These are phyloP conservation scores for Scaptomyza parva DNA, from an alignment of 2,888 invertebrate species.

Conservation along the genomic window DNA sequence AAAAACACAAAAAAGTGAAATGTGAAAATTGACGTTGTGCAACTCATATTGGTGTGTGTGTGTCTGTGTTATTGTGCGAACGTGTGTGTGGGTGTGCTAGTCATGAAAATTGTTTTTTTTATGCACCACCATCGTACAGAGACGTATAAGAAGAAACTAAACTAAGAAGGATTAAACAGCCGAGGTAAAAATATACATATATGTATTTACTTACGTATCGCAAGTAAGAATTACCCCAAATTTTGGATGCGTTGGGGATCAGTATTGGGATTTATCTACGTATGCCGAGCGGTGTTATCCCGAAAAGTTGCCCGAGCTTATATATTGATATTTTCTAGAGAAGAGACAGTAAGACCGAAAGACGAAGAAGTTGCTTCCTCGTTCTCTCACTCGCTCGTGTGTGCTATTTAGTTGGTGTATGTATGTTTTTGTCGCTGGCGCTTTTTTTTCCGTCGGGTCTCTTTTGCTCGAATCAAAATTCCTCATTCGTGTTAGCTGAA, in stretches of 20 bases:
- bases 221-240: neutral
- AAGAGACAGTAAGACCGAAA: conserved; percentile 11
- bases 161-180: conserved; percentile 24
- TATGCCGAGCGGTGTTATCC: conserved; percentile 44
- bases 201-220: conserved; percentile 14
- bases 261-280: conserved; percentile 26
- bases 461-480: conserved; percentile 80
- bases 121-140: conserved; percentile 30
- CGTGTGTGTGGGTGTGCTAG: conserved; percentile 30
- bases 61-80: conserved; percentile 20
- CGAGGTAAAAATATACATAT: conserved; percentile 47
- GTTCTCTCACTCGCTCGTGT: conserved; percentile 30
- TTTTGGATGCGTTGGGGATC: neutral
- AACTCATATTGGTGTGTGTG: conserved; percentile 20
- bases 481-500: conserved; percentile 84
- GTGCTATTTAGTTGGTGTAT: conserved; percentile 47
- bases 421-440: conserved; percentile 61
- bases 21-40: conserved; percentile 51
- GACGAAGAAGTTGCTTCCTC: conserved; percentile 55
- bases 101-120: conserved; percentile 48
- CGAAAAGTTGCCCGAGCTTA: conserved; percentile 30
- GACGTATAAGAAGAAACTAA: conserved; percentile 29
- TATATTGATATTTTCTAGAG: conserved; percentile 11
- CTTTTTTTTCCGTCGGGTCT: conserved; percentile 67
- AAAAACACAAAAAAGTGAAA: conserved; percentile 48